A percentile compares a stretch with the other conserved stretches of the same genome.
Evolutionary conservation across 2,797 vertebrate genomes (phyloP).

Genomic region (Myoxocephalus aenaeus): DNA sequence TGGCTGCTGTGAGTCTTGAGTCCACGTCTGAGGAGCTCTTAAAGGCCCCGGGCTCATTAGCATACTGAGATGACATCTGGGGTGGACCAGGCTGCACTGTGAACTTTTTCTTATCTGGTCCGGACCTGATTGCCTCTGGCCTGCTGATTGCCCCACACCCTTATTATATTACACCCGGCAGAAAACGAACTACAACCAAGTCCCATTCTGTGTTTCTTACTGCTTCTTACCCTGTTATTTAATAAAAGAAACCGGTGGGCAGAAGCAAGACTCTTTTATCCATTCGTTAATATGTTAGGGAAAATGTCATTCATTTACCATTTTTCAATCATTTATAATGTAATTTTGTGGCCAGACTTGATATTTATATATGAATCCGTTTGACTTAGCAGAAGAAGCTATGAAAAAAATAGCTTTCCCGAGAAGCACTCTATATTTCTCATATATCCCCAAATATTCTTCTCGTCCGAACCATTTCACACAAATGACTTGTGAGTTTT

Average conservation of each 20-base stretch:
- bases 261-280: not conserved
- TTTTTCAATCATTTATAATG: not conserved
- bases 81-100: constrained; percentile 62
- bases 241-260: not conserved
- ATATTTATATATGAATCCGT: not conserved
- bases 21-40: constrained; percentile 62
- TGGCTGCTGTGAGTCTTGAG: not conserved
- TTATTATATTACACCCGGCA: constrained; percentile 36
- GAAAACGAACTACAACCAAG: constrained; percentile 17
- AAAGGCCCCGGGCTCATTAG: constrained; percentile 84
- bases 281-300: not conserved
- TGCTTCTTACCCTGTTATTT: not conserved
- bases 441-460: not conserved
- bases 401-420: not conserved
- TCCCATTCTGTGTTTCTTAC: not conserved
- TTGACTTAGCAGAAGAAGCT: not conserved
- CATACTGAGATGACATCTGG: constrained; percentile 83
- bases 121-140: constrained; percentile 55
- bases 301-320: not conserved
- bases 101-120: constrained; percentile 76
- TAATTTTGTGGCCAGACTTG: not conserved
- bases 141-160: constrained; percentile 61
- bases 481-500: constrained; percentile 6
- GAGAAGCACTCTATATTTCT: not conserved
- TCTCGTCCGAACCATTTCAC: not conserved